Evolutionary conservation across 1,140 invertebrate genomes (phyloP).

Genomic region (Anoplolepis gracilipes): DNA sequence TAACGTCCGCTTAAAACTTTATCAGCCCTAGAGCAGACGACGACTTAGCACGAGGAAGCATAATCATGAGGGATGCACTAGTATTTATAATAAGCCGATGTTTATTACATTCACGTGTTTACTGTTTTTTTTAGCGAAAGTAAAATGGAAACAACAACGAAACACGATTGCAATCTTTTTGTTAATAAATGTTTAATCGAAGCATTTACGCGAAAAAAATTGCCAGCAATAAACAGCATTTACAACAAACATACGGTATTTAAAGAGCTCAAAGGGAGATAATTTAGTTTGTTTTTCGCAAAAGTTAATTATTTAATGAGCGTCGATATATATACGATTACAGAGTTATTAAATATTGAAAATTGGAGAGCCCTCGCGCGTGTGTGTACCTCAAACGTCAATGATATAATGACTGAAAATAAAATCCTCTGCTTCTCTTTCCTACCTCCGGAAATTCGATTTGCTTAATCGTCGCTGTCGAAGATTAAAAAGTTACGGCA

Average conservation of each 20-base stretch:
- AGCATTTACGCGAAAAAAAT: neutral
- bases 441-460: neutral
- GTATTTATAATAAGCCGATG: neutral
- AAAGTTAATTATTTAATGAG: slow-evolving; percentile 37
- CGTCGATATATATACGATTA: slow-evolving; percentile 1
- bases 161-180: neutral
- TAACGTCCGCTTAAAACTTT: slow-evolving; percentile 5
- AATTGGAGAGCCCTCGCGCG: neutral
- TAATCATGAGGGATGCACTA: neutral
- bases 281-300: slow-evolving; percentile 14
- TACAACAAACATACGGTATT: neutral
- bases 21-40: neutral
- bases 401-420: neutral
- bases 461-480: neutral
- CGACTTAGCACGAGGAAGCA: neutral
- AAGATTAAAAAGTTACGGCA: neutral
- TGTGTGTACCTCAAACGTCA: neutral
- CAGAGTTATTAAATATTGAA: slow-evolving; percentile 26
- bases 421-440: slow-evolving; percentile 3
- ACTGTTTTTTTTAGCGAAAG: neutral
- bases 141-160: neutral
- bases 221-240: slow-evolving; percentile 14
- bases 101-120: neutral
- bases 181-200: slow-evolving; percentile 7
- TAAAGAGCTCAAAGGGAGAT: slow-evolving; percentile 7